phyloP scores from a whole-genome alignment of 1,140 invertebrate genomes.

The Cyclina sinensis region DNA sequence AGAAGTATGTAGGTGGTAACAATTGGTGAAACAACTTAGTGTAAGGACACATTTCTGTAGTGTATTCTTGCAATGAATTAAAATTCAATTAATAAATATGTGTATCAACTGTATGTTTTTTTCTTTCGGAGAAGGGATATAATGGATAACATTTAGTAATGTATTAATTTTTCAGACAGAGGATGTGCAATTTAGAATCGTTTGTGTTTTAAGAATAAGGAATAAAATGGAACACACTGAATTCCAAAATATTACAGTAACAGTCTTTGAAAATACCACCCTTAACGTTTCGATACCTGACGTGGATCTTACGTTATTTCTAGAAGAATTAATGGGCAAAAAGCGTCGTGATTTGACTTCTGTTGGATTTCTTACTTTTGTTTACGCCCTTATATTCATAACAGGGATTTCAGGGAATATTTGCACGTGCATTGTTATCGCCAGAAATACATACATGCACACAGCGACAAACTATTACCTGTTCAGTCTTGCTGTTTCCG shows the following conservation, averaged over 20 bases:
- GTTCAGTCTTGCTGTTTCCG: conserved; percentile 96
- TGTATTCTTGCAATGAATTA: too few relatives aligned
- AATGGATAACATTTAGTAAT: too few relatives aligned
- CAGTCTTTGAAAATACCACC: background rate
- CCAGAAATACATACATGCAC: conserved; percentile 95
- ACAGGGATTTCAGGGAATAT: conserved; percentile 96
- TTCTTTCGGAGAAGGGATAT: too few relatives aligned
- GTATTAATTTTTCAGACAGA: too few relatives aligned
- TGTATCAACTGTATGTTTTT: too few relatives aligned
- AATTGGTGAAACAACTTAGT: too few relatives aligned
- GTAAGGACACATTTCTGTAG: too few relatives aligned
- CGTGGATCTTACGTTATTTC: background rate
- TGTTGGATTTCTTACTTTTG: conserved; percentile 38
- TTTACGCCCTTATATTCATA: conserved; percentile 94
- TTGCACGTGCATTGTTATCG: conserved; percentile 97
- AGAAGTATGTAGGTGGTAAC: too few relatives aligned
- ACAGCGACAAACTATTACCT: conserved; percentile 95
- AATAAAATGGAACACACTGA: background rate
- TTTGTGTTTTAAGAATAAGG: too few relatives aligned
- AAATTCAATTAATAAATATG: too few relatives aligned
- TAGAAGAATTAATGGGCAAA: conserved; percentile 38
- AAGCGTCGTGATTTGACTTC: conserved; percentile 23
- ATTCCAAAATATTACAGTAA: background rate
- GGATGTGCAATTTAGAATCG: too few relatives aligned
- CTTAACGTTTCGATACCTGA: background rate